Evolutionary conservation across 2,888 invertebrate species (phyloP), one percentile per base, ranked within the genome.

Genomic region (Cactoblastis cactorum): DNA sequence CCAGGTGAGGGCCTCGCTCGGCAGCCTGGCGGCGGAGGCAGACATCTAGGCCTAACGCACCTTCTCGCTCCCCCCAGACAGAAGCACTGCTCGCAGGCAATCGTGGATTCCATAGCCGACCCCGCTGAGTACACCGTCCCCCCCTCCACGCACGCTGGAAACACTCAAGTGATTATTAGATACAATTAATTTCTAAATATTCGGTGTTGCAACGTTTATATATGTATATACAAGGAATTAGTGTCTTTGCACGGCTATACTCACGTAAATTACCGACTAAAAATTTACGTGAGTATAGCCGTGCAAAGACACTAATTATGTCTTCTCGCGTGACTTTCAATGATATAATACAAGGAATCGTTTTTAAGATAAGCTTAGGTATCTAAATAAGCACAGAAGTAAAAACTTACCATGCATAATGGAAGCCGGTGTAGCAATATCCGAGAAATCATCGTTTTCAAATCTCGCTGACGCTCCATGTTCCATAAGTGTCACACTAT

Each of bases 71-170:
- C 95, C 24, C 91, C 87, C 63, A 95, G 92, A 74, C 97, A 97
- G 85, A 95, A 97, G 83, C 97, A 97, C 79, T 95, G 95, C 79
- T 96, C 94, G 83, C 97, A 97, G n/a, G 94, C 91, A 54, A 92
- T 92, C 14, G 92, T 92, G 3, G 95, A 93, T 59, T 92, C 91
- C 95, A 97, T 94, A 5, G 97, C 96, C 3, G 96, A 96, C 1
- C 95, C 95, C 45, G 94, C 94, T 14, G 93, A 94, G 80, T 93
- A 96, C 62, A 94, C 85, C 19, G 93, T 92, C 28, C 95, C 95
- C 61, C 93, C 93, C 61, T 91, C 90, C 67, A 93, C 84, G 77
- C 95, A 95, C 62, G 93, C 95, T 93, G 86, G 72, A 73, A 81
- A 73, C 61, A 77, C 83, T 80, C 67, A 57, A 65, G 33, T 45